Evolutionary conservation across 2,113 vertebrate genomes (phyloP).

Genomic region (Castor canadensis): DNA sequence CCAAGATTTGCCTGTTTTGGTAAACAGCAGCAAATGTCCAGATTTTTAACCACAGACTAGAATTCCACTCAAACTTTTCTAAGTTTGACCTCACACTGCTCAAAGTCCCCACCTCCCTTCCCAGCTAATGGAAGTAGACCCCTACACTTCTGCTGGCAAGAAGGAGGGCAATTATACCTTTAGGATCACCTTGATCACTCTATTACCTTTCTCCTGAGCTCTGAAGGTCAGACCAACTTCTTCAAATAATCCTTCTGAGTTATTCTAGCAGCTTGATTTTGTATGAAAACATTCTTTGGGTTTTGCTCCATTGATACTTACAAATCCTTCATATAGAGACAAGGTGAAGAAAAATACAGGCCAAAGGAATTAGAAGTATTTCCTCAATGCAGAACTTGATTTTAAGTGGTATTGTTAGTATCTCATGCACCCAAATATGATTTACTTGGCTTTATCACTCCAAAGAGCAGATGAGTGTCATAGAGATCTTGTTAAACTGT

Average conservation of each 20-base stretch:
- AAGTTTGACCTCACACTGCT: background rate
- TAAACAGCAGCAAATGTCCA: background rate
- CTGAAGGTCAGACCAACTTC: background rate
- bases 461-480: background rate
- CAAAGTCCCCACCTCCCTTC: background rate
- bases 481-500: background rate
- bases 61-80: background rate
- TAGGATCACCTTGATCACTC: background rate
- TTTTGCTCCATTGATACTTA: slow-evolving; percentile 27
- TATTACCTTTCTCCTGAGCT: background rate
- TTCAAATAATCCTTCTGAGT: background rate
- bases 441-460: background rate
- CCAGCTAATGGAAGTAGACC: background rate
- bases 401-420: background rate
- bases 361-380: background rate
- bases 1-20: background rate
- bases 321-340: background rate
- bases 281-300: background rate
- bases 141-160: background rate
- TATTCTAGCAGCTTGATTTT: background rate
- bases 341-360: background rate
- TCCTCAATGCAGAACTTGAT: background rate
- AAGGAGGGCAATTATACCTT: background rate
- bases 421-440: background rate
- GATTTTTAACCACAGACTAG: background rate